These are phyloP conservation scores for Xestobium rufovillosum DNA, from an alignment of 2,888 invertebrate species.

Conservation along the genomic window DNA sequence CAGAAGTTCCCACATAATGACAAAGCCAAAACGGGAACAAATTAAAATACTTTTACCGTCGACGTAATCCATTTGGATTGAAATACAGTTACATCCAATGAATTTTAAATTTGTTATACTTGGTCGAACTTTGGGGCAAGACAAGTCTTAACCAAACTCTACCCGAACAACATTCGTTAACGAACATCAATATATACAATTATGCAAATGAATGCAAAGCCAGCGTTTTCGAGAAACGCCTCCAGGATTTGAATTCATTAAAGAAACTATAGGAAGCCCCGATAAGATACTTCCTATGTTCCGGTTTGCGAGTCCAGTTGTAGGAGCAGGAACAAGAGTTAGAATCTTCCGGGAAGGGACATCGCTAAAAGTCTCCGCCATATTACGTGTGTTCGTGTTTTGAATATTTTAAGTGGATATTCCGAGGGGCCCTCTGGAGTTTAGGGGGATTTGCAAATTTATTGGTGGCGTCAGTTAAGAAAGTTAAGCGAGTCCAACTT, in stretches of 20 bases:
- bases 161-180: slow-evolving; percentile 39
- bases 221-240: slow-evolving; percentile 40
- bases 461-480: no score
- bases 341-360: no score
- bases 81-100: slow-evolving; percentile 33
- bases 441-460: no score
- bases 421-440: no score
- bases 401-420: no score
- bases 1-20: slow-evolving; percentile 15
- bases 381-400: no score
- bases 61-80: slow-evolving; percentile 35
- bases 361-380: no score
- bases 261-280: slow-evolving; percentile 41
- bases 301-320: no score
- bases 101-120: slow-evolving; percentile 27
- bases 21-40: slow-evolving; percentile 27
- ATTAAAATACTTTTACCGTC: slow-evolving; percentile 33
- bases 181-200: slow-evolving; percentile 45
- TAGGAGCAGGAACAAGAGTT: no score
- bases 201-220: slow-evolving; percentile 45
- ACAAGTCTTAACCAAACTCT: slow-evolving; percentile 14
- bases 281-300: slow-evolving; percentile 40
- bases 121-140: slow-evolving; percentile 7
- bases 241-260: slow-evolving; percentile 43
- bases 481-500: no score